Evolutionary conservation across 1,140 invertebrate species (phyloP).

Genomic region (Riptortus pedestris): DNA sequence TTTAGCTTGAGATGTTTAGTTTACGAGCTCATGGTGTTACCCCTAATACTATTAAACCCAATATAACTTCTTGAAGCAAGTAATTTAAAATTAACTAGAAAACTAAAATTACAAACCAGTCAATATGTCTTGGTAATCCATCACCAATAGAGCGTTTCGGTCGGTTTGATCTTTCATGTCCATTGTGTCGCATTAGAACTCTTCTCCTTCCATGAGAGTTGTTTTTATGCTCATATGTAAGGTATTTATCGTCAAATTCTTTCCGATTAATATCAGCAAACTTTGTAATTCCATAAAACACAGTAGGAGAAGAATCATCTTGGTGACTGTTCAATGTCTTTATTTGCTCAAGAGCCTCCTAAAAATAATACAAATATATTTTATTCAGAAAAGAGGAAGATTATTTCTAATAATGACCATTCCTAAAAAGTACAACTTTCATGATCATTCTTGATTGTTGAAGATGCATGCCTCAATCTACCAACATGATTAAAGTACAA

Average conservation of each 20-base stretch:
- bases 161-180: no score
- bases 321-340: slow-evolving; percentile 48
- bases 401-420: no score
- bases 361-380: slow-evolving; percentile 29
- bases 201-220: slow-evolving; percentile 33
- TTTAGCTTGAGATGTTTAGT: not conserved
- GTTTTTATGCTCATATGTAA: slow-evolving; percentile 36
- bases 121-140: slow-evolving; percentile 33
- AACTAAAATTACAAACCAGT: slow-evolving; percentile 31
- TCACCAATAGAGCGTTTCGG: slow-evolving; percentile 15
- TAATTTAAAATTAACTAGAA: not conserved
- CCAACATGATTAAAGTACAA: no score
- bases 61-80: not conserved
- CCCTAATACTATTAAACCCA: not conserved
- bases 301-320: slow-evolving; percentile 41
- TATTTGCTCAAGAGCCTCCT: slow-evolving; percentile 52
- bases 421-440: no score
- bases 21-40: not conserved
- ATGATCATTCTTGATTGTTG: no score
- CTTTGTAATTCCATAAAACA: slow-evolving; percentile 58
- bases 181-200: slow-evolving; percentile 25
- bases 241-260: slow-evolving; percentile 50
- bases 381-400: no score
- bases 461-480: no score
- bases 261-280: slow-evolving; percentile 61